phyloP scores from a whole-genome alignment of 2,113 vertebrate genomes.

The Herpailurus yagouaroundi region DNA sequence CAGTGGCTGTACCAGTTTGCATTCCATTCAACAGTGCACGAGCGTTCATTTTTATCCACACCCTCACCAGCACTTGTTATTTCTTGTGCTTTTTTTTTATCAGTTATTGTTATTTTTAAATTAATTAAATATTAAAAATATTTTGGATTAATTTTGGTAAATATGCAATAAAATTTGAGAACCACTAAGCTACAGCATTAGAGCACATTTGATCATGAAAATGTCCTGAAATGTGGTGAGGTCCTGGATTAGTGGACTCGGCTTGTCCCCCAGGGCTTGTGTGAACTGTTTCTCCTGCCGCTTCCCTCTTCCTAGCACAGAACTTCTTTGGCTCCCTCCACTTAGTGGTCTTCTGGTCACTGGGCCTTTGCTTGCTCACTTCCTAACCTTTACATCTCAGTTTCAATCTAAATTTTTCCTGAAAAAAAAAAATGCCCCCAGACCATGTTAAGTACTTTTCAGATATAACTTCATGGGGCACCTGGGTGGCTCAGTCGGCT shows the following conservation, averaged over 20 bases:
- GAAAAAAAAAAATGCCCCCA: neutral
- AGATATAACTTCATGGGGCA: too few relatives aligned
- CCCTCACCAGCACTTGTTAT: neutral
- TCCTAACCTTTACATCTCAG: neutral
- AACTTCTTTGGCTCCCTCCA: neutral
- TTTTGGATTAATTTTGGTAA: neutral
- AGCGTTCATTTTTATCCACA: neutral
- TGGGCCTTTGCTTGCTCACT: too few relatives aligned
- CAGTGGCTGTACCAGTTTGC: neutral
- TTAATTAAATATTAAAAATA: neutral
- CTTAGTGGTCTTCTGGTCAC: too few relatives aligned
- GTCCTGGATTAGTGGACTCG: neutral
- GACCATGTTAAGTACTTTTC: too few relatives aligned
- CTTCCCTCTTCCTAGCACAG: neutral
- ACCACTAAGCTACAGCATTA: too few relatives aligned
- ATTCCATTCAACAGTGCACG: neutral
- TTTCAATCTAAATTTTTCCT: too few relatives aligned
- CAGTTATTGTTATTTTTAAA: neutral
- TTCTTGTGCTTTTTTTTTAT: neutral
- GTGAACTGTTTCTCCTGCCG: too few relatives aligned
- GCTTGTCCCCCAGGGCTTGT: neutral
- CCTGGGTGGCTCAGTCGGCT: too few relatives aligned
- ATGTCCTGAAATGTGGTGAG: neutral
- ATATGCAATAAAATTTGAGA: neutral
- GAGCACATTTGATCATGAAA: neutral